Evolutionary conservation across 2,888 invertebrate species (phyloP).

Genomic region (Brachycybe producta): DNA sequence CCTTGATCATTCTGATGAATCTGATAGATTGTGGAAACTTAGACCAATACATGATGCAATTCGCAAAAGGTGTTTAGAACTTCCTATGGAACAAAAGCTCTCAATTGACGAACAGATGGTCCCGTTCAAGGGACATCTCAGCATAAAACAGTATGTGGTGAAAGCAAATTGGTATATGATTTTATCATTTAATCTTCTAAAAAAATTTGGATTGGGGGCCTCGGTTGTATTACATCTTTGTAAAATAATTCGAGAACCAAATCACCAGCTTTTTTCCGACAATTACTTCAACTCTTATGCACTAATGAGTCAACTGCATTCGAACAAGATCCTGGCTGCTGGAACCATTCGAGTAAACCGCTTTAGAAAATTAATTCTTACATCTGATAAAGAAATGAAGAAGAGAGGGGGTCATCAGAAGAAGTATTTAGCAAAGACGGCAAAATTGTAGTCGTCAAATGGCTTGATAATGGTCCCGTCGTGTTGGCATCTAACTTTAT

Average conservation of each 20-base stretch:
- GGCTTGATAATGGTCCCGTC: background rate
- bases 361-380: background rate
- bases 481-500: conserved; percentile 24
- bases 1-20: background rate
- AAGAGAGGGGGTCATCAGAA: background rate
- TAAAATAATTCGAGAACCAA: conserved; percentile 1
- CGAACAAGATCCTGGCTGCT: background rate
- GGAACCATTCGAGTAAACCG: background rate
- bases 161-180: conserved; percentile 25
- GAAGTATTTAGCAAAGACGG: background rate
- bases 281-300: conserved; percentile 21
- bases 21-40: conserved; percentile 24
- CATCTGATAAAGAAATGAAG: background rate
- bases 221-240: conserved; percentile 21
- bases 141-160: conserved; percentile 18
- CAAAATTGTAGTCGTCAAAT: background rate
- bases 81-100: conserved; percentile 36
- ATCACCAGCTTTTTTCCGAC: conserved; percentile 20
- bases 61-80: conserved; percentile 18
- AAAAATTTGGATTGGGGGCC: conserved; percentile 23
- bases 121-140: background rate
- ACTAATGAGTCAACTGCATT: background rate
- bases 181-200: conserved; percentile 24
- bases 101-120: background rate
- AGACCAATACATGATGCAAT: conserved; percentile 23